These are phyloP conservation scores for Phylloscopus trochiloides DNA, from an alignment of 2,113 vertebrate genomes.

Conservation along the genomic window DNA sequence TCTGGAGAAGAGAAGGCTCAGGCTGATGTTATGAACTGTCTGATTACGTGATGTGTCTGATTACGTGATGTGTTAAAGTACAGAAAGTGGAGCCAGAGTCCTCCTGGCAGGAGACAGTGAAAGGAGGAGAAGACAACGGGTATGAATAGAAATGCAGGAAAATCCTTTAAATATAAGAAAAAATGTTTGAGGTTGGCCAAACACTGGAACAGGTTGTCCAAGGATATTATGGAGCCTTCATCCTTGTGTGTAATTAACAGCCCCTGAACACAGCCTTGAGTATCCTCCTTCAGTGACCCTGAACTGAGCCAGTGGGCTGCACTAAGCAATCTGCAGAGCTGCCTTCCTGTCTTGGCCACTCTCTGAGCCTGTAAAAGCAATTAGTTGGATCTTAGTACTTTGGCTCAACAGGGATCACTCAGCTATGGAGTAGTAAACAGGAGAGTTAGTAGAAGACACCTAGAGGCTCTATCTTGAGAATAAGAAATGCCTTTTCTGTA, in stretches of 20 bases:
- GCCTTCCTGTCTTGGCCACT: background rate
- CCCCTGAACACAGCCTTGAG: background rate
- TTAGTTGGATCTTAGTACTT: background rate
- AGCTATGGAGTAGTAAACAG: background rate
- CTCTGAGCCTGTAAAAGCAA: background rate
- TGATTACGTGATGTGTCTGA: background rate
- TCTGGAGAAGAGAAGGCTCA: background rate
- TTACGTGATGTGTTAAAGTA: background rate
- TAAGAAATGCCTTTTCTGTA: background rate
- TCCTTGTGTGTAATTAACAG: background rate
- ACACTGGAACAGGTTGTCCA: background rate
- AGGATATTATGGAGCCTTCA: background rate
- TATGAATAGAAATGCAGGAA: background rate
- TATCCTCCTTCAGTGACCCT: background rate
- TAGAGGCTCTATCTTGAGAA: background rate
- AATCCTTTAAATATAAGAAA: background rate
- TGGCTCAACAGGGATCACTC: background rate
- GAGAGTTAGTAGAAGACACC: background rate
- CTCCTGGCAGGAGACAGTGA: background rate
- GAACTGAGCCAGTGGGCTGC: background rate
- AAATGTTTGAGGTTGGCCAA: background rate
- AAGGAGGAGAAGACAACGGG: background rate
- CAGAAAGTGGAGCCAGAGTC: background rate
- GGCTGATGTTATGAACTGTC: background rate
- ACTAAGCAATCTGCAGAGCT: background rate